Evolutionary conservation across 64 coral and sea anemone species (phyloP), one percentile per base, ranked within the genome.

Genomic region (Porites lutea): DNA sequence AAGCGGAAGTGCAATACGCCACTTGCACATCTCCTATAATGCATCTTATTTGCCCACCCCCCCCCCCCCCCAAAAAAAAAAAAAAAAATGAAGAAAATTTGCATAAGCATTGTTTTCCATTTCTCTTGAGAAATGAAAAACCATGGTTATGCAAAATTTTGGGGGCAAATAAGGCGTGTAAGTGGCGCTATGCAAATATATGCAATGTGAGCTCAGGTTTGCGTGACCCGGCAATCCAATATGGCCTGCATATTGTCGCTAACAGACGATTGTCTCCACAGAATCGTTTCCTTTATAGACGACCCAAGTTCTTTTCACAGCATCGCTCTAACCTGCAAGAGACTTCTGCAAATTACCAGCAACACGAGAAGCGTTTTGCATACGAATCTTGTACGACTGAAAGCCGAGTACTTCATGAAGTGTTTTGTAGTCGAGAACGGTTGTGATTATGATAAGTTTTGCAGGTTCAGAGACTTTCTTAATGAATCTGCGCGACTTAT

Each of bases 371-470:
- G 52, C 75, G 62, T 90, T 8, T 16, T 83, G 13, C 93, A 84
- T 63, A 66, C 44, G 21, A 84, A 82, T 61, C 65, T 95, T 45
- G 44, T 85, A 3, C 74, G 45, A 75, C 43, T 44, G 60, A 95
- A 90, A 60, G 88, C 74, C 13, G 93, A 90, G 27, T 87, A 72
- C 51, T 90, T 68, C 74, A 21, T 95, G 60, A 95, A 79, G 66
- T 58, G 58, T 62, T 74, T 68, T 27, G 0, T 95, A 9, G 71
- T 91, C 10, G 88, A 80, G 0, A 79, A 68, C 15, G 53, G 8
- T 61, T 23, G 82, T 58, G 61, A 72, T 48, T 95, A 91, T 79
- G 64, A 91, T 65, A 62, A 20, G 63, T 46, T 8, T 57, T 7
- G 60, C 43, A 72, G 75, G 44, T 46, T 95, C 8, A 0, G 19